Evolutionary conservation across 2,888 invertebrate genomes (phyloP).

Genomic region (Yponomeuta cagnagella): DNA sequence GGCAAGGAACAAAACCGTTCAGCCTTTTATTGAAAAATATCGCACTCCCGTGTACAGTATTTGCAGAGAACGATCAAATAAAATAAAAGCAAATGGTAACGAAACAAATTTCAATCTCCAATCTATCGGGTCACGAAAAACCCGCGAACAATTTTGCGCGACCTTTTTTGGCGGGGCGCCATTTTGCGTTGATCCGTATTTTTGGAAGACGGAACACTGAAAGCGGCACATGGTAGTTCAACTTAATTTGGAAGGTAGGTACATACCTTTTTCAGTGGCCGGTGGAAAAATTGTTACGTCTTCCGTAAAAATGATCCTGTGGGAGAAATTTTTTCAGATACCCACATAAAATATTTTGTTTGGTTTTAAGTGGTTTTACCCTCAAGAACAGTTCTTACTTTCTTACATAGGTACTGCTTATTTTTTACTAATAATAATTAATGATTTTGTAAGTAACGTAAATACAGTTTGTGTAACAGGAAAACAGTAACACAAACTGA

Average conservation of each 20-base stretch:
- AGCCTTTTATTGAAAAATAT: conserved; percentile 14
- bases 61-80: conserved; percentile 44
- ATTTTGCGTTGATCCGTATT: conserved; percentile 26
- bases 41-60: conserved; percentile 22
- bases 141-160: conserved; percentile 43
- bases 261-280: background rate
- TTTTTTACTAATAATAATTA: too few relatives aligned
- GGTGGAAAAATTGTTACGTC: conserved; percentile 5
- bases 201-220: background rate
- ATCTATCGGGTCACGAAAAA: conserved; percentile 37
- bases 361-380: background rate
- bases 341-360: background rate
- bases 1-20: conserved; percentile 6
- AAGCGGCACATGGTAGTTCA: background rate
- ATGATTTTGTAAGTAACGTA: too few relatives aligned
- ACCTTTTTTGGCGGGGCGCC: conserved; percentile 40
- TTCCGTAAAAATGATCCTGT: background rate
- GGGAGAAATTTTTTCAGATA: background rate
- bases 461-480: too few relatives aligned
- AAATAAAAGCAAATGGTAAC: conserved; percentile 50
- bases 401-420: too few relatives aligned
- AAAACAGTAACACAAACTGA: too few relatives aligned
- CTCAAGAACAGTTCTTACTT: background rate
- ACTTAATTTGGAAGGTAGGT: background rate
- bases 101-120: conserved; percentile 59